Conservation (phyloP, 2,113 vertebrate genomes). For the Mixornis gularis region DNA sequence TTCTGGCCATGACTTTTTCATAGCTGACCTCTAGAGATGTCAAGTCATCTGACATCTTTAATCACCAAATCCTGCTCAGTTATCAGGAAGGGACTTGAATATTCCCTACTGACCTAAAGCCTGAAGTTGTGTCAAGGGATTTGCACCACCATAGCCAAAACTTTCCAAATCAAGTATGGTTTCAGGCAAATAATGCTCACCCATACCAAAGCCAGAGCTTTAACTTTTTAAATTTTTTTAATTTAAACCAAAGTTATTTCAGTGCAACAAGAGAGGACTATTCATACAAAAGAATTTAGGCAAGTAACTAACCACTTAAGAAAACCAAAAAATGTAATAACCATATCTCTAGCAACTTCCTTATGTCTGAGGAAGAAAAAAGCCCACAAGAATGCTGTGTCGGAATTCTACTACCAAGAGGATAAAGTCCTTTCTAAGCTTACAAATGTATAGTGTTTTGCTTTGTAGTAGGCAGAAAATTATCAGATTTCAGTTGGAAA, state of each 20-base stretch:
- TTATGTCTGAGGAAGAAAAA: neutral
- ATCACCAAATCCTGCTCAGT: neutral
- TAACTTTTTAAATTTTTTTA: neutral
- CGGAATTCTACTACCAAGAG: neutral
- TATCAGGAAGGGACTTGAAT: neutral
- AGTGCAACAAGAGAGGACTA: neutral
- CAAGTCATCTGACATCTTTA: neutral
- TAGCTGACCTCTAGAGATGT: neutral
- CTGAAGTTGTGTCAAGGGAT: neutral
- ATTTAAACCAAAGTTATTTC: neutral
- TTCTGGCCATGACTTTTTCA: neutral
- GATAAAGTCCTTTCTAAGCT: neutral
- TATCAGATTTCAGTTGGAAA: neutral
- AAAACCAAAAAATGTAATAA: neutral
- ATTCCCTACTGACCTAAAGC: neutral
- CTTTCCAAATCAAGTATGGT: neutral
- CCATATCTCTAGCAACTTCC: neutral
- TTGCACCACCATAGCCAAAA: neutral
- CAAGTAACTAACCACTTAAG: neutral
- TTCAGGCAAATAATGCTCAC: neutral
- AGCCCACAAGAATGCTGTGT: fast-evolving
- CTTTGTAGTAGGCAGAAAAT: neutral
- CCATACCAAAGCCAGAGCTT: neutral
- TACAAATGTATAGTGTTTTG: neutral
- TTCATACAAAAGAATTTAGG: neutral